These are phyloP conservation scores for Zosterops hypoxanthus DNA, from an alignment of 2,113 vertebrate genomes.

Conservation along the genomic window DNA sequence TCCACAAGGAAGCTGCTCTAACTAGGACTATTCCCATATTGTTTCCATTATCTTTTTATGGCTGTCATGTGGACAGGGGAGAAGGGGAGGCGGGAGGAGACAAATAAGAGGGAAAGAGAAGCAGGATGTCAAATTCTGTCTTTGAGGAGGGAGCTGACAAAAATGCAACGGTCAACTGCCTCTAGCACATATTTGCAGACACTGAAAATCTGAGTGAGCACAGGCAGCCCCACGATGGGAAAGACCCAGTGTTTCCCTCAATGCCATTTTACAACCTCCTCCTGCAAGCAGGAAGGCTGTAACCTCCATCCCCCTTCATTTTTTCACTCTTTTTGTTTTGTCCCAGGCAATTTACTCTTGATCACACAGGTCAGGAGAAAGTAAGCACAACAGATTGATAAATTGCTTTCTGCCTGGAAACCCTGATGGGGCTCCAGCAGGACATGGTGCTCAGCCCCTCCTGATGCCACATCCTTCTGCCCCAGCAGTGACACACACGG, in stretches of 20 bases:
- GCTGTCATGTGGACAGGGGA: constrained; percentile 39
- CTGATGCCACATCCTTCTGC: fast-evolving
- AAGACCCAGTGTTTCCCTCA: neutral
- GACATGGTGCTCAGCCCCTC: fast-evolving
- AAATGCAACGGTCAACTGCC: neutral
- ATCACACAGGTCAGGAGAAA: neutral
- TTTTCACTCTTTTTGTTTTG: neutral
- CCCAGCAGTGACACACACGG: fast-evolving
- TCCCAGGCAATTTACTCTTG: neutral
- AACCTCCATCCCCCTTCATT: neutral
- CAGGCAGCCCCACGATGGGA: fast-evolving
- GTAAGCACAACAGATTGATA: neutral
- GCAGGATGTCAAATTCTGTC: neutral
- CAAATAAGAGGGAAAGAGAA: constrained; percentile 28
- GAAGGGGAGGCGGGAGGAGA: neutral
- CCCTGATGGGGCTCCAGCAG: fast-evolving
- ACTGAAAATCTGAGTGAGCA: neutral
- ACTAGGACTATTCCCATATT: constrained; percentile 3
- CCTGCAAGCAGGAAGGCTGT: neutral
- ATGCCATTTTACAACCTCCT: neutral
- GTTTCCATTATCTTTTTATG: constrained; percentile 66
- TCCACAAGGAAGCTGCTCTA: constrained; percentile 44
- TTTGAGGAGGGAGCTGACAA: constrained; percentile 38
- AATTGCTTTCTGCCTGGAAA: neutral
- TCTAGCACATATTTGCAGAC: neutral